These are phyloP conservation scores for Parauchenoglanis punctatus DNA, from an alignment of 2,797 vertebrate species.

Conservation along the genomic window DNA sequence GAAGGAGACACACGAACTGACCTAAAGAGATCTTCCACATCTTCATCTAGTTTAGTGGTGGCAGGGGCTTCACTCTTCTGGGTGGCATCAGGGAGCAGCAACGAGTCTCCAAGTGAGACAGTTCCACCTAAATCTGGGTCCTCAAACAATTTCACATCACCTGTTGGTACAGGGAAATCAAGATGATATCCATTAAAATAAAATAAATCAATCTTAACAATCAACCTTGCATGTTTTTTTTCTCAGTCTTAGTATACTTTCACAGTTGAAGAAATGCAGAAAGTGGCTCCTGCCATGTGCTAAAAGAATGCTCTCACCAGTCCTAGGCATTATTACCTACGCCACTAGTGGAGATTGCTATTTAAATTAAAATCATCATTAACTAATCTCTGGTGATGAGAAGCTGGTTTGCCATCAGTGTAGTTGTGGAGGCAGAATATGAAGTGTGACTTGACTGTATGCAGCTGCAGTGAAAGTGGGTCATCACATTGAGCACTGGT, in stretches of 20 bases:
- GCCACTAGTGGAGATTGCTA: background rate
- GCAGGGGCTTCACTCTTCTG: conserved; percentile 38
- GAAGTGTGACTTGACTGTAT: background rate
- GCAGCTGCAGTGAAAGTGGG: background rate
- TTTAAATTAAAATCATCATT: background rate
- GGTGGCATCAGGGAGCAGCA: conserved; percentile 71
- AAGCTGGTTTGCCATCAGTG: background rate
- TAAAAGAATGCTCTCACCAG: background rate
- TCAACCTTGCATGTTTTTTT: background rate
- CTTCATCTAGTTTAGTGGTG: conserved; percentile 47
- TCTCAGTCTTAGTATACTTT: background rate
- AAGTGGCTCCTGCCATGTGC: background rate
- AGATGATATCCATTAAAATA: background rate
- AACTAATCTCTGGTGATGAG: background rate
- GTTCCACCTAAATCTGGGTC: conserved; percentile 78
- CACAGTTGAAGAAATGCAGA: background rate
- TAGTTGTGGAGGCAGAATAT: background rate
- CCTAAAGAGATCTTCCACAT: conserved; percentile 78
- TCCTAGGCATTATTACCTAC: background rate
- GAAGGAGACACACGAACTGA: conserved; percentile 46
- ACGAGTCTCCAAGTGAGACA: conserved; percentile 73
- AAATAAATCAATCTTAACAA: background rate
- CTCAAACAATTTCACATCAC: conserved; percentile 78
- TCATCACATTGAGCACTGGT: background rate
- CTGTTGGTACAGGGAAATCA: conserved; percentile 38